These are phyloP conservation scores for Phenganax stokvisi DNA, from an alignment of 92 coral and sea anemone genomes.

Conservation along the genomic window DNA sequence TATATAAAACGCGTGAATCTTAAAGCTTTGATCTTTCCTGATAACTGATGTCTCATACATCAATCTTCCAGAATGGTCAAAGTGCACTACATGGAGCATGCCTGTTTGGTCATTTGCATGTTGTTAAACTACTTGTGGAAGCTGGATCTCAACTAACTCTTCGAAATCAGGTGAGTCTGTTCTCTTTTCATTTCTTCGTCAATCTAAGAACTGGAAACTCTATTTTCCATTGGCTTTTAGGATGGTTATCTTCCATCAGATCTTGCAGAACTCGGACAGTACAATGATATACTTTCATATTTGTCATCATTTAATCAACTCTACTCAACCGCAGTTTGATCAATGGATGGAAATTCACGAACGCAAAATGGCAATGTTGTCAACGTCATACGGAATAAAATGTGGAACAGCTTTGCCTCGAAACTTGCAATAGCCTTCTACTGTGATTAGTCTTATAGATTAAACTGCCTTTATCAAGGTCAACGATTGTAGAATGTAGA, in stretches of 20 bases:
- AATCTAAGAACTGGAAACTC: not conserved
- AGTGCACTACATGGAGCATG: constrained; percentile 20
- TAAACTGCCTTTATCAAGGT: too few relatives aligned
- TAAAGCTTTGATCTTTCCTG: too few relatives aligned
- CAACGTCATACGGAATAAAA: too few relatives aligned
- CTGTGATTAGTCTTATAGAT: too few relatives aligned
- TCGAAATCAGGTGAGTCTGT: constrained; percentile 1
- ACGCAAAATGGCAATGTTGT: too few relatives aligned
- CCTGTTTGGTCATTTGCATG: constrained; percentile 11
- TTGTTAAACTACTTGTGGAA: not conserved
- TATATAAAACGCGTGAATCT: too few relatives aligned
- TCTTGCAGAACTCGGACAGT: constrained; percentile 20
- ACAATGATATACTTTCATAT: constrained; percentile 13
- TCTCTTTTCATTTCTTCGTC: not conserved
- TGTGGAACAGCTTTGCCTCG: too few relatives aligned
- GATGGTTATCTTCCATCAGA: constrained; percentile 23
- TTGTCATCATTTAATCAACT: constrained; percentile 5
- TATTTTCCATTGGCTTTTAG: not conserved
- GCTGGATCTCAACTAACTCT: constrained; percentile 1
- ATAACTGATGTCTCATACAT: too few relatives aligned
- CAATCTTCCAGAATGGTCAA: not conserved
- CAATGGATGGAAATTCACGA: too few relatives aligned
- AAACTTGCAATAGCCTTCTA: too few relatives aligned
- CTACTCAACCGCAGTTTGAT: constrained; percentile 18
- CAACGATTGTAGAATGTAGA: too few relatives aligned